Evolutionary conservation across 2,113 vertebrate genomes (phyloP).

Genomic region (Carlito syrichta): DNA sequence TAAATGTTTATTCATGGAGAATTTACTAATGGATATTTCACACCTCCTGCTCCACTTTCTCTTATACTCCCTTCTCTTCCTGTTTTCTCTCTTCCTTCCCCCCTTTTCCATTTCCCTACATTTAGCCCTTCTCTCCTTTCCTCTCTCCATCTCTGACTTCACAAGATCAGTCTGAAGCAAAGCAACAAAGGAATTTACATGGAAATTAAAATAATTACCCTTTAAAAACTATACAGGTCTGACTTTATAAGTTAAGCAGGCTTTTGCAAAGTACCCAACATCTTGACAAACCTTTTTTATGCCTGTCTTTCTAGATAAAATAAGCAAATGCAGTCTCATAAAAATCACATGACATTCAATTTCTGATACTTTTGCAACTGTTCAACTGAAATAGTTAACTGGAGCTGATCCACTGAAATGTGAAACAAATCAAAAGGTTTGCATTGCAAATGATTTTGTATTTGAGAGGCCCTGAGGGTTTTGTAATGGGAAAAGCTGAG

Average conservation of each 20-base stretch:
- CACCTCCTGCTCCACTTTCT: not conserved
- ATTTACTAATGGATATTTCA: not conserved
- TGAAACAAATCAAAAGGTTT: conserved; percentile 35
- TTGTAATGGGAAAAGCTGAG: conserved; percentile 1
- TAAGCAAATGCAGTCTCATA: not conserved
- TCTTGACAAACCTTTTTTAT: not conserved
- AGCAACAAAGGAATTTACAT: not conserved
- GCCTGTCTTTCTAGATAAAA: conserved; percentile 38
- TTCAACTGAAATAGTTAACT: not conserved
- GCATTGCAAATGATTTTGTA: not conserved
- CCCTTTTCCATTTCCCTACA: not conserved
- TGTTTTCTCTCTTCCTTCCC: not conserved
- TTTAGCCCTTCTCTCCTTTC: not conserved
- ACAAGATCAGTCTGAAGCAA: not conserved
- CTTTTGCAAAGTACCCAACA: conserved; percentile 28
- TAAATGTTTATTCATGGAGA: not conserved
- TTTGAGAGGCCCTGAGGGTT: conserved; percentile 2
- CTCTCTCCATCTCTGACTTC: not conserved
- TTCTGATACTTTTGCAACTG: not conserved
- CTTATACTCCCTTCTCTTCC: not conserved
- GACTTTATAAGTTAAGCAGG: not conserved
- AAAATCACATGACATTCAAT: conserved; percentile 24
- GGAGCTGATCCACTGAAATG: conserved; percentile 25
- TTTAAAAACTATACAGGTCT: not conserved
- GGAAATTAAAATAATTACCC: not conserved